Conservation (phyloP, 1,140 invertebrate species). For the Listronotus bonariensis region DNA sequence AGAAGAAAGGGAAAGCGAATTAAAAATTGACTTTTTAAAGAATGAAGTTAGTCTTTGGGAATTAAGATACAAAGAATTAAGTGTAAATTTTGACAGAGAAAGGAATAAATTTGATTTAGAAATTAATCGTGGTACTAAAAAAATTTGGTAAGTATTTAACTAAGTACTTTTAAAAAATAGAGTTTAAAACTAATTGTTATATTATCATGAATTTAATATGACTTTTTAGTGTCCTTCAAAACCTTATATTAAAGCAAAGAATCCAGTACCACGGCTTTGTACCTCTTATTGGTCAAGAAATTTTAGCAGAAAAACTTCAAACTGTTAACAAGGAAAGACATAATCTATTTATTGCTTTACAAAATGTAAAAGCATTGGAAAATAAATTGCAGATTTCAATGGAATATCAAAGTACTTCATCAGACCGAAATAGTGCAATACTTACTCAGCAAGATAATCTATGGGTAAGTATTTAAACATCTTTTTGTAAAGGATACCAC, state of each 20-base stretch:
- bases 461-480: constrained; percentile 18
- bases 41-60: constrained; percentile 21
- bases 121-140: constrained; percentile 19
- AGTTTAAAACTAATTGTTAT: constrained; percentile 1
- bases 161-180: neutral
- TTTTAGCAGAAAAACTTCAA: constrained; percentile 44
- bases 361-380: constrained; percentile 48
- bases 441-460: neutral
- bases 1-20: constrained; percentile 41
- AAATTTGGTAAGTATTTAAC: constrained; percentile 35
- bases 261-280: constrained; percentile 52
- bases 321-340: constrained; percentile 44
- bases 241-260: constrained; percentile 49
- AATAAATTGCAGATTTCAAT: constrained; percentile 44
- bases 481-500: constrained; percentile 46
- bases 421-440: constrained; percentile 17
- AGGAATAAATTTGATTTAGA: neutral
- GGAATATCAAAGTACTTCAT: neutral
- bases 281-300: constrained; percentile 48
- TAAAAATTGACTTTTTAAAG: constrained; percentile 35
- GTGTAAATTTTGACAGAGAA: constrained; percentile 2
- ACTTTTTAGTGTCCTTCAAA: constrained; percentile 49
- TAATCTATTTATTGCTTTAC: constrained; percentile 40
- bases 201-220: constrained; percentile 3
- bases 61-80: constrained; percentile 2